Evolutionary conservation across 2,113 vertebrate species (phyloP).

Genomic region (Nestor notabilis): DNA sequence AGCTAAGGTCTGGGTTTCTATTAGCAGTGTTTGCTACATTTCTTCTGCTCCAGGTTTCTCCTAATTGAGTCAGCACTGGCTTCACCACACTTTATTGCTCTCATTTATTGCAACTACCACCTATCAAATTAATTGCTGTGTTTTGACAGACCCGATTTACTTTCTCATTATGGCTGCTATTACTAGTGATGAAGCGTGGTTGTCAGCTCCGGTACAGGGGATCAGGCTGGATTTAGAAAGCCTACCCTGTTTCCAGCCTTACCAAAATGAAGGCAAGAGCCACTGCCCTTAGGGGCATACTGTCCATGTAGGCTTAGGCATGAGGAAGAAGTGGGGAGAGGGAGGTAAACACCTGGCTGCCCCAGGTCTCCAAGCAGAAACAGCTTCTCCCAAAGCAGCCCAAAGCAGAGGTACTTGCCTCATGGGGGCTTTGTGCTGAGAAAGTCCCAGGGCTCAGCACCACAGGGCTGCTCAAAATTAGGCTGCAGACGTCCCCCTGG

Average conservation of each 20-base stretch:
- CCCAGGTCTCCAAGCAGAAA: neutral
- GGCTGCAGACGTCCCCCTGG: neutral
- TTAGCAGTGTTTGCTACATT: neutral
- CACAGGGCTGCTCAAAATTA: neutral
- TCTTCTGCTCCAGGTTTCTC: conserved; percentile 17
- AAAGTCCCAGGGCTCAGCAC: neutral
- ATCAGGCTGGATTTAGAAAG: neutral
- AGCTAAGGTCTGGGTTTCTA: neutral
- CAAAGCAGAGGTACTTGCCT: neutral
- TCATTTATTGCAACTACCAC: conserved; percentile 20
- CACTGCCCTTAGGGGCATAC: neutral
- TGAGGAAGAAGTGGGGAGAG: neutral
- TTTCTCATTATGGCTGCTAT: conserved; percentile 5
- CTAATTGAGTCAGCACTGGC: conserved; percentile 25
- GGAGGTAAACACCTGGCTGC: neutral
- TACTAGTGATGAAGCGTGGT: neutral
- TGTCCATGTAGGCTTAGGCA: neutral
- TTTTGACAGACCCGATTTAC: conserved; percentile 56
- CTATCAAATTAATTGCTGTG: conserved; percentile 50
- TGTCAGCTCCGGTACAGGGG: neutral
- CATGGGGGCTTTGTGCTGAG: neutral
- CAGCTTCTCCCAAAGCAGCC: neutral
- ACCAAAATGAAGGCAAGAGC: neutral
- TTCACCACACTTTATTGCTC: conserved; percentile 32
- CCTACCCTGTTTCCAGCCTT: neutral